Evolutionary conservation across 2,113 vertebrate genomes (phyloP).

Genomic region (Malurus cyaneus): DNA sequence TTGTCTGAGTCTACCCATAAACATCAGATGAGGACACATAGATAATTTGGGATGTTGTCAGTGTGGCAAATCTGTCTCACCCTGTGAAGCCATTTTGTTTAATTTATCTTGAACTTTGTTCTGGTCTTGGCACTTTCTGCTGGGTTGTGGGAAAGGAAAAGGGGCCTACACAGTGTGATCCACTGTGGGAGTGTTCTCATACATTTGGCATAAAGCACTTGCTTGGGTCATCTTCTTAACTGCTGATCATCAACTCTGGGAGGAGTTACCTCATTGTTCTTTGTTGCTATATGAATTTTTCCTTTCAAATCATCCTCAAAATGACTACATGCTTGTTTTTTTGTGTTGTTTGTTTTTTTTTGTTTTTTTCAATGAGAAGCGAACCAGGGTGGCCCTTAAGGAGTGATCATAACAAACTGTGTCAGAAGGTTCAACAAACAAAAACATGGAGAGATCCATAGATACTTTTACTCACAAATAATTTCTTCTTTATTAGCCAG

Average conservation of each 20-base stretch:
- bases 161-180: background rate
- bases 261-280: background rate
- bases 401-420: background rate
- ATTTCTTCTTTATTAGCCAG: background rate
- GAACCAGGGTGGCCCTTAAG: background rate
- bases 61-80: background rate
- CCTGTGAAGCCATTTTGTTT: background rate
- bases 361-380: background rate
- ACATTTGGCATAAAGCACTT: background rate
- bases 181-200: background rate
- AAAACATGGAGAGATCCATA: background rate
- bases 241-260: background rate
- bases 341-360: no score
- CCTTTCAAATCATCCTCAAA: background rate
- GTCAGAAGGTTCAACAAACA: background rate
- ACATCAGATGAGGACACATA: background rate
- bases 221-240: background rate
- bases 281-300: background rate
- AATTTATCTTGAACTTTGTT: background rate
- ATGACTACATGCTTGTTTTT: rapidly evolving
- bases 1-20: background rate
- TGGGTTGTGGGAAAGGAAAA: background rate
- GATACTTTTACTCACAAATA: background rate
- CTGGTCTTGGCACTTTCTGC: background rate
- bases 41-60: rapidly evolving